Base-by-base conservation (phyloP, 2,113 vertebrate species). In the Indicator indicator region DNA sequence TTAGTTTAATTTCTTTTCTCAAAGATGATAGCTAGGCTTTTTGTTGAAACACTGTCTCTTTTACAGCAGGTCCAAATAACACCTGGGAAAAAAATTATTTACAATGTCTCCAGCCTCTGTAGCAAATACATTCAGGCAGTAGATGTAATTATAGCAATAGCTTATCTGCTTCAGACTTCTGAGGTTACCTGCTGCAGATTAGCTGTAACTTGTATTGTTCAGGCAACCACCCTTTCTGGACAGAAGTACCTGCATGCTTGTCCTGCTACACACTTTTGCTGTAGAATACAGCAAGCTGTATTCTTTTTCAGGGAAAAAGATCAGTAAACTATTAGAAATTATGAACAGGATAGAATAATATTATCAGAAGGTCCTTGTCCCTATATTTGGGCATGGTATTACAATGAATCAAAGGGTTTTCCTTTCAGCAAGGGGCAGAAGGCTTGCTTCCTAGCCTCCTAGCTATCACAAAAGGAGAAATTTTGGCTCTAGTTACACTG, bases 281-380 rank as follows among this genome's bases (percentile, higher is more conserved):
- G 55, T 27, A 9, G 69, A 83, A 75, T 32, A 86, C 21, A 67
- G 48, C 70, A 62, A 84, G 20, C 16, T 5, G 10, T 11, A 26
- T 42, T 48, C 9, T 11, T 32, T 17, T 32, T 78, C 15, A 77
- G 76, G 50, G 71, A 88, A 87, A 83, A 52, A 10, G 20, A 38
- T 30, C 83, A 83, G 74, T 64, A 64, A 87, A 23, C n/a, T 55
- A 40, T 67, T 72, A 86, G 60, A 86, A 95, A 64, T 75, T 82
- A 75, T 40, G 82, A 56, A 77, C 89, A 93, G 84, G 93, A 58
- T 81, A 54, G 64, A 83, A 77, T 48, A 90, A 92, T 65, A 79
- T 78, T 65, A 75, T 58, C 26, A 52, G 87, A 90, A 91, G 89
- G 24, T 74, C 9, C 52, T 82, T 78, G 84, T 76, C 74, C 86